Evolutionary conservation across 2,888 invertebrate species (phyloP).

Genomic region (Leuctra nigra): DNA sequence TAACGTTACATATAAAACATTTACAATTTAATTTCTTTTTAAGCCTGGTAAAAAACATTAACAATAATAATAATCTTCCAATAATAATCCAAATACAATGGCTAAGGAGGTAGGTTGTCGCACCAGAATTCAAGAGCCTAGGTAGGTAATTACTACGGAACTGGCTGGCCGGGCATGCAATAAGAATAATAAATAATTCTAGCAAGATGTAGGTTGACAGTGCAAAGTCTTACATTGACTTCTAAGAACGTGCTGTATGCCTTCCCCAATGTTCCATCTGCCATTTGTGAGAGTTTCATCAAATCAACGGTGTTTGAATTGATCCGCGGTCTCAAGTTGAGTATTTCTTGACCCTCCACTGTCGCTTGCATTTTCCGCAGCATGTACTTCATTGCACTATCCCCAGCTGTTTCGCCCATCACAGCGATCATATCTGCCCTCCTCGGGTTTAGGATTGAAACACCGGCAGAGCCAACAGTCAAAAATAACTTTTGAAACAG

Average conservation of each 20-base stretch:
- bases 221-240: constrained; percentile 63
- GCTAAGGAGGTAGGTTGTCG: too few relatives aligned
- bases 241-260: constrained; percentile 78
- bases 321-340: constrained; percentile 74
- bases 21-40: too few relatives aligned
- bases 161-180: too few relatives aligned
- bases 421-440: constrained; percentile 91
- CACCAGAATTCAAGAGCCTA: too few relatives aligned
- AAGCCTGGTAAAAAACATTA: too few relatives aligned
- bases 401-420: constrained; percentile 85
- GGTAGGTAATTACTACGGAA: too few relatives aligned
- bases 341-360: constrained; percentile 68
- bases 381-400: constrained; percentile 62
- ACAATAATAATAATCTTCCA: too few relatives aligned
- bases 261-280: constrained; percentile 77
- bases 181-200: too few relatives aligned
- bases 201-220: too few relatives aligned
- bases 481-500: constrained; percentile 70
- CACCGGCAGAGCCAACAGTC: constrained; percentile 77
- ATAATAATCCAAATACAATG: too few relatives aligned
- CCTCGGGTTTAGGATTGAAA: constrained; percentile 71
- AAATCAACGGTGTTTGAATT: constrained; percentile 76
- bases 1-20: too few relatives aligned
- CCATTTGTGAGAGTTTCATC: constrained; percentile 59
- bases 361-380: constrained; percentile 66